phyloP scores from a whole-genome alignment of 2,888 invertebrate species.

The Noctua comes region DNA sequence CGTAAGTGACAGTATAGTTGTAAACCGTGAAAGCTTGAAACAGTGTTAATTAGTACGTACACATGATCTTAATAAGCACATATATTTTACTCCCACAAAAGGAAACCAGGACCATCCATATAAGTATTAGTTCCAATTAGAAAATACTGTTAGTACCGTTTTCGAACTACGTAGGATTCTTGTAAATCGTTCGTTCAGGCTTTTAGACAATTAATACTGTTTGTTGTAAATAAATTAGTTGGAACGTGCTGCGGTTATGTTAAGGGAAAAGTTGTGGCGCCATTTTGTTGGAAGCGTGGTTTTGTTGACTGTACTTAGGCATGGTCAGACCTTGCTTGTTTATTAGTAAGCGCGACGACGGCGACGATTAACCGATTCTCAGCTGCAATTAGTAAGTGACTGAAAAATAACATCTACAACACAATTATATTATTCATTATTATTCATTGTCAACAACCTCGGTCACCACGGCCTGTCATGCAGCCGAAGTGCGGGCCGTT shows the following conservation, averaged over 20 bases:
- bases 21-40: too few relatives aligned
- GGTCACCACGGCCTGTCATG: too few relatives aligned
- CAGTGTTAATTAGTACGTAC: constrained; percentile 76
- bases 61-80: constrained; percentile 74
- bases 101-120: constrained; percentile 71
- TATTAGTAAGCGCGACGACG: neutral
- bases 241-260: constrained; percentile 29
- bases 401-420: too few relatives aligned
- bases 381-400: too few relatives aligned
- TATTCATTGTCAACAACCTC: too few relatives aligned
- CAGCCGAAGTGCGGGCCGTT: too few relatives aligned
- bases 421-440: too few relatives aligned
- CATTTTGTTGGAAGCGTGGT: constrained; percentile 14
- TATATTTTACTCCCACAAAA: constrained; percentile 67
- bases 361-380: neutral
- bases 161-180: constrained; percentile 69
- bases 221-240: constrained; percentile 54
- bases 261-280: constrained; percentile 27
- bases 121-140: constrained; percentile 77
- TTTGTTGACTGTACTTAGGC: neutral
- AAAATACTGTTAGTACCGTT: constrained; percentile 73
- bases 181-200: constrained; percentile 63
- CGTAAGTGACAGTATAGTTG: too few relatives aligned
- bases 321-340: neutral
- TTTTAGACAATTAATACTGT: constrained; percentile 62